Percentiles rank a stretch among this genome's conserved stretches.
Evolutionary conservation across 2,888 invertebrate species (phyloP).

Genomic region (Nesidiocoris tenuis): DNA sequence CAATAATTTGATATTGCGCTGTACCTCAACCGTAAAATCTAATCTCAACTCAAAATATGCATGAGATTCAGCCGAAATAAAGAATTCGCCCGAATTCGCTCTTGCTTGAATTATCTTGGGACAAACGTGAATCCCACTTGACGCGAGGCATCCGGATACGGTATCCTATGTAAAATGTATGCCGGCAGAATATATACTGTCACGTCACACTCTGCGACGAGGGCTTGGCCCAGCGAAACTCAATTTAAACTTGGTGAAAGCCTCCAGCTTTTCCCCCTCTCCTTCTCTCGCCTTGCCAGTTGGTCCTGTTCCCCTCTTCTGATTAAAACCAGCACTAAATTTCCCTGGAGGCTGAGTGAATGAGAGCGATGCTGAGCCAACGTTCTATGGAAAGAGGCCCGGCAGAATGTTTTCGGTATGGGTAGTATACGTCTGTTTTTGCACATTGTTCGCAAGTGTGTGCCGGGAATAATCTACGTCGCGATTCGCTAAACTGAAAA

Average conservation of each 20-base stretch:
- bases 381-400: constrained; percentile 1
- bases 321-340: constrained; percentile 45
- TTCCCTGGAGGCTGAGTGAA: constrained; percentile 42
- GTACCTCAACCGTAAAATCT: too few species aligned
- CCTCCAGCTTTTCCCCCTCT: constrained; percentile 2
- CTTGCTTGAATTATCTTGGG: not conserved
- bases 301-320: constrained; percentile 15
- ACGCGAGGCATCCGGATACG: constrained; percentile 13
- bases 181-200: constrained; percentile 37
- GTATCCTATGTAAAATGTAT: constrained; percentile 33
- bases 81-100: not conserved
- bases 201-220: constrained; percentile 29
- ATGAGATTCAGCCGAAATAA: too few species aligned
- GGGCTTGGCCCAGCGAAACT: constrained; percentile 24
- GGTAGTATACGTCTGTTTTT: constrained; percentile 21
- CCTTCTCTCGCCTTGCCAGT: not conserved
- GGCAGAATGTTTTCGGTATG: constrained; percentile 43
- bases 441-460: not conserved
- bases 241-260: constrained; percentile 44
- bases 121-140: not conserved
- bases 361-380: constrained; percentile 27
- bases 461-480: not conserved
- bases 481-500: not conserved
- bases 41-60: too few species aligned
- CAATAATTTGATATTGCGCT: too few species aligned